Conservation (phyloP, 2,113 vertebrate species). For the Cheilinus undulatus region DNA sequence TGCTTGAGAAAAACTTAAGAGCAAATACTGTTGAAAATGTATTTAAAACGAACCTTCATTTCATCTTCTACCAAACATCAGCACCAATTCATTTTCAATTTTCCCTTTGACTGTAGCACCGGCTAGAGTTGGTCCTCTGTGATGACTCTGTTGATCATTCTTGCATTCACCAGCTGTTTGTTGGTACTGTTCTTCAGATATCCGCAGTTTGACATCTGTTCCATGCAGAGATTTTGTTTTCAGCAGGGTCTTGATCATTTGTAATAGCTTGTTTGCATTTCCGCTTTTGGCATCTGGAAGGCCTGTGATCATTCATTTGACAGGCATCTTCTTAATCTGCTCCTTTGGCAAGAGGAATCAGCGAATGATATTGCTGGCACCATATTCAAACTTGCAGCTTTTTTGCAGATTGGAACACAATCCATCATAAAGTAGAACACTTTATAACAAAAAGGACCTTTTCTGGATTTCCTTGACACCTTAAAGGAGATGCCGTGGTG, state of each 20-base stretch:
- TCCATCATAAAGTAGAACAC: not conserved
- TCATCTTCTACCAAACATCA: slow-evolving; percentile 21
- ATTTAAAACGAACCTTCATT: slow-evolving; percentile 23
- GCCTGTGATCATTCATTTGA: not conserved
- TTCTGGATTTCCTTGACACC: slow-evolving; percentile 15
- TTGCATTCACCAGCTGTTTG: not conserved
- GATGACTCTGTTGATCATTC: not conserved
- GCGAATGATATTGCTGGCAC: not conserved
- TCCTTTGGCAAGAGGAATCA: not conserved
- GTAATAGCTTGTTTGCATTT: slow-evolving; percentile 10
- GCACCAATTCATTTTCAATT: slow-evolving; percentile 24
- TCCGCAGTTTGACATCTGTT: not conserved
- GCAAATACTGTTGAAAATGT: slow-evolving; percentile 20
- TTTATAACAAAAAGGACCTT: not conserved
- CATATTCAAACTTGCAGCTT: not conserved
- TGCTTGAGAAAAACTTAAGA: slow-evolving; percentile 66
- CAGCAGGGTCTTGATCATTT: not conserved
- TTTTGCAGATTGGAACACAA: no score
- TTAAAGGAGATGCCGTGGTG: not conserved
- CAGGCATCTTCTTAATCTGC: slow-evolving; percentile 6
- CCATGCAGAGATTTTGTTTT: not conserved
- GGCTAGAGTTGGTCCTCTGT: not conserved
- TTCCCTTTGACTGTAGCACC: slow-evolving; percentile 12
- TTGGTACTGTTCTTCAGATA: not conserved
- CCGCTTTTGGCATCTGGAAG: slow-evolving; percentile 8